Evolutionary conservation across 2,888 invertebrate species (phyloP), one percentile per base, ranked within the genome.

Genomic region (Microplitis manilae): DNA sequence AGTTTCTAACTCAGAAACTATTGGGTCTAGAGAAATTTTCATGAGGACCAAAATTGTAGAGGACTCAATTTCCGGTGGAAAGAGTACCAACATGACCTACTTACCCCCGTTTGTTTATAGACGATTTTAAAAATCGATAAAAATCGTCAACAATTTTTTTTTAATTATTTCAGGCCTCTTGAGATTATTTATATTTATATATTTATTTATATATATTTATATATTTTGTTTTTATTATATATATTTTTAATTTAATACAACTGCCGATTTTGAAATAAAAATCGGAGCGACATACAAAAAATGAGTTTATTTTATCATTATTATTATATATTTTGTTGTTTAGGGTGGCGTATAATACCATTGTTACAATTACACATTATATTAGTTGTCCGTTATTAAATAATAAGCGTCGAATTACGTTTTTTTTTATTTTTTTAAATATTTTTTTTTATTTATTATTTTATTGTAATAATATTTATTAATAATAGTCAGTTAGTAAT

Each of bases 301-400:
- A 30, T 65, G 5, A 65, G 20, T 65, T 65, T 30, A 65, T 30
- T 20, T 65, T 30, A 6, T 15, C 62, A 64, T 68, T 50, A 30
- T 68, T 50, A 30, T 41, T 69, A 71, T 59, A 30, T 17, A 9
- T 41, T 64, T 59, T 67, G 75, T 76, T 68, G 39, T 69, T 72
- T 72, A 71, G 68, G 9, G 50, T 50, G 50, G 50, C 50, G 82
- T 87, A 87, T 85, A 87, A 86, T 86, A 87, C 85, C 86, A 83
- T 84, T 73, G 82, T 86, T 86, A 87, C 87, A 85, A 86, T 85
- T 86, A 86, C 83, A 85, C 85, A 82, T 88, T 87, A 87, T 82
- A 85, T 86, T 87, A 86, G 83, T 86, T 84, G 84, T 85, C 84
- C 84, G 85, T 86, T 87, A 86, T 86, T 87, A 85, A 86, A 87